Evolutionary conservation across 2,797 vertebrate species (phyloP), one percentile per base, ranked within the genome.

Genomic region (Neostethus bicornis): DNA sequence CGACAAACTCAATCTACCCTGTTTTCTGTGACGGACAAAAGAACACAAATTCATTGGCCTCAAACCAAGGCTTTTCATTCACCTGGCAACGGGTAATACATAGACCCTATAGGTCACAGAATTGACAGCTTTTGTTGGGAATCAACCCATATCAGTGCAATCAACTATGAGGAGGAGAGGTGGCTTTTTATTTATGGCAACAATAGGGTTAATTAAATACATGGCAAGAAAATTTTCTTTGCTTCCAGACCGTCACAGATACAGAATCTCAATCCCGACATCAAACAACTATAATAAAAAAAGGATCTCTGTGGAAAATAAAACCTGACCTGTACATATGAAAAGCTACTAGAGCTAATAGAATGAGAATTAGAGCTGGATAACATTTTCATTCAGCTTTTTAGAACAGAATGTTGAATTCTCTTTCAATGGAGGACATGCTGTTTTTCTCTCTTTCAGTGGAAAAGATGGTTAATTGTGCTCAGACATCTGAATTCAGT

Each of bases 1-100:
- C 58, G 63, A 66, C 77, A 85, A 89, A 87, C 87, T 88, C 90
- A 85, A 89, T 91, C 86, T 86, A 48, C 42, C 61, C 53, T 55
- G 79, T 79, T 89, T 88, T 84, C 75, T 79, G 46, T 35, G 47
- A 64, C 79, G 61, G 73, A 91, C 86, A 90, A 91, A 85, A 70
- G 83, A 66, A 77, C 73, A 73, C 78, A 82, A 81, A 88, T 89
- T 89, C 82, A 86, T 83, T 75, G 62, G 59, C 51, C 58, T 73
- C 71, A 65, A 77, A 80, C 65, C 60, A 62, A 72, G 62, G 77
- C 78, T 73, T 75, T 80, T 82, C 82, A 79, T 73, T 85, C 63
- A 20, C 62, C 61, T 68, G 25, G 57, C 74, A 48, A 60, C 25
- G 54, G 71, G 79, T 81, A 72, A 72, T 79, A 72, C 65, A 73